phyloP scores from a whole-genome alignment of 2,888 invertebrate genomes.

The Therioaphis trifolii region DNA sequence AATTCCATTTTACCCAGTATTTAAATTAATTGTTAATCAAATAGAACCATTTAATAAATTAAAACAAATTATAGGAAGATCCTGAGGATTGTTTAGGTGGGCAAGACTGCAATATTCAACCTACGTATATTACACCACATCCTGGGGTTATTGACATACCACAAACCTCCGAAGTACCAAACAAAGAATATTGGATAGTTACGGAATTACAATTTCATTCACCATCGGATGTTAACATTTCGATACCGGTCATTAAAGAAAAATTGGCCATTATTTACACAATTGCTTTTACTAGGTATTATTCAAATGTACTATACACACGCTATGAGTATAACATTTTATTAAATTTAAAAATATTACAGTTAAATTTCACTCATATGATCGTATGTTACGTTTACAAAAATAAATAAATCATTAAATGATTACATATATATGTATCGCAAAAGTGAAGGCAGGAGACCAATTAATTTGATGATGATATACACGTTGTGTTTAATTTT shows the following conservation, averaged over 20 bases:
- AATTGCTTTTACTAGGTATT: constrained; percentile 81
- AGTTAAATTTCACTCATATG: background rate
- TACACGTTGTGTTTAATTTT: too few relatives aligned
- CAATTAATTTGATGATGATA: too few relatives aligned
- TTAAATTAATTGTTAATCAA: constrained; percentile 67
- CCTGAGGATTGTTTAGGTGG: constrained; percentile 62
- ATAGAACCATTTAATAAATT: background rate
- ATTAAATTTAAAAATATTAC: background rate
- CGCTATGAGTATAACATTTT: background rate
- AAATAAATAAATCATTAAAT: background rate
- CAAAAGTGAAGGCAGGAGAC: too few relatives aligned
- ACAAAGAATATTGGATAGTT: constrained; percentile 79
- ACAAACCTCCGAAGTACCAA: constrained; percentile 64
- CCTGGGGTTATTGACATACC: constrained; percentile 61
- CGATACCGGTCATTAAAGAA: constrained; percentile 72
- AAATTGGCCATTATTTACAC: constrained; percentile 82
- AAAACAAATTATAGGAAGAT: constrained; percentile 20
- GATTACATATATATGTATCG: too few relatives aligned
- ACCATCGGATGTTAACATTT: constrained; percentile 65
- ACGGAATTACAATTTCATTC: constrained; percentile 70
- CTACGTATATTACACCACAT: constrained; percentile 61
- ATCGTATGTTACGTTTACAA: too few relatives aligned
- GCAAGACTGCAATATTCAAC: constrained; percentile 64
- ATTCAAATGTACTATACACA: background rate
- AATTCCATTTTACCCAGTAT: constrained; percentile 69